These are phyloP conservation scores for Diadromus collaris DNA, from an alignment of 2,888 invertebrate species.

Conservation along the genomic window DNA sequence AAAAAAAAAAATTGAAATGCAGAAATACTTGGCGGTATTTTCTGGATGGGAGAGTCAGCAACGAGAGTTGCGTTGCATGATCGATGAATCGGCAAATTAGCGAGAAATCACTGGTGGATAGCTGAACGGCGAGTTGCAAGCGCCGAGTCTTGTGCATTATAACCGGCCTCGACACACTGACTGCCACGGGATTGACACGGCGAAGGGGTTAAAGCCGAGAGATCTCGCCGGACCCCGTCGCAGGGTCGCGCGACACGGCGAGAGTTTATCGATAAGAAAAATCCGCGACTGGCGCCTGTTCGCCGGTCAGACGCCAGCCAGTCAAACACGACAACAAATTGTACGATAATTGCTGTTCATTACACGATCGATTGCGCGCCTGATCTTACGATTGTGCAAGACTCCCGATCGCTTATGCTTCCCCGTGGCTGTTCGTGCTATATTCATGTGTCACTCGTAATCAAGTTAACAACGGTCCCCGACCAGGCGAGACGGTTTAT, in stretches of 20 bases:
- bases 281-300: constrained; percentile 42
- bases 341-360: constrained; percentile 47
- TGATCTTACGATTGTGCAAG: constrained; percentile 40
- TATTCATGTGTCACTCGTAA: constrained; percentile 47
- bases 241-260: constrained; percentile 20
- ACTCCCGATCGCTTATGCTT: not conserved
- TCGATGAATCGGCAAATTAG: constrained; percentile 56
- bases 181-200: constrained; percentile 39
- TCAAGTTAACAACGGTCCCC: constrained; percentile 30
- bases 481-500: constrained; percentile 24
- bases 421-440: not conserved
- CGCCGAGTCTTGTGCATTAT: constrained; percentile 24
- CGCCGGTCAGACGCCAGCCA: constrained; percentile 20
- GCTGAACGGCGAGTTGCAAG: constrained; percentile 30
- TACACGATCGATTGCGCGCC: constrained; percentile 39
- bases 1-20: constrained; percentile 6
- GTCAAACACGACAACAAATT: constrained; percentile 49
- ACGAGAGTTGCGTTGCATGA: constrained; percentile 49
- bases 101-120: constrained; percentile 26
- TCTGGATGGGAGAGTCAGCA: constrained; percentile 34
- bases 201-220: constrained; percentile 26
- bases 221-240: not conserved
- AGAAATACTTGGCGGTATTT: constrained; percentile 29
- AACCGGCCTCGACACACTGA: constrained; percentile 43
- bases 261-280: constrained; percentile 41